Evolutionary conservation across 2,797 vertebrate genomes (phyloP).

Genomic region (Hybognathus amarus): DNA sequence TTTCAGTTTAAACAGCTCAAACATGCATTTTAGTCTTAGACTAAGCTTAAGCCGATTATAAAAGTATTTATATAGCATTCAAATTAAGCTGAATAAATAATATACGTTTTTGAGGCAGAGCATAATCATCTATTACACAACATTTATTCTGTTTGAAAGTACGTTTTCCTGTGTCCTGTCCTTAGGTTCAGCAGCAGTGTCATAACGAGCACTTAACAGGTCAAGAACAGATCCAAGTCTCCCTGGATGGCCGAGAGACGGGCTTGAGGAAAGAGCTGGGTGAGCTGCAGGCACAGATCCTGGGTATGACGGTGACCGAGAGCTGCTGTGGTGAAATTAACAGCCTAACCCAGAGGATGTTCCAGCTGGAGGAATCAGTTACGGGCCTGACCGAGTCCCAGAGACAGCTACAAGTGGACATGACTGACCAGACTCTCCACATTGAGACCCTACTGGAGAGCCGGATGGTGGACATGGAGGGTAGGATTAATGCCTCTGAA

Average conservation of each 20-base stretch:
- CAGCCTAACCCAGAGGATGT: conserved; percentile 83
- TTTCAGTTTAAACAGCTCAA: too few species aligned
- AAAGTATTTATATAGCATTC: not conserved
- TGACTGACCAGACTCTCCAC: conserved; percentile 79
- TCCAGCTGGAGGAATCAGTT: conserved; percentile 87
- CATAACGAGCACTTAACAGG: conserved; percentile 87
- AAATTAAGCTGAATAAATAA: not conserved
- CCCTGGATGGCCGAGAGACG: conserved; percentile 88
- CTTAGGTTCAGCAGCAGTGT: conserved; percentile 83
- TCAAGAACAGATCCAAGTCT: conserved; percentile 90
- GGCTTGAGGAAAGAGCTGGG: conserved; percentile 89
- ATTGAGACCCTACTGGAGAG: conserved; percentile 82
- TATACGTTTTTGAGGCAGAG: not conserved
- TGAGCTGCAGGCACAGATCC: conserved; percentile 88
- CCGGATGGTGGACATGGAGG: conserved; percentile 85
- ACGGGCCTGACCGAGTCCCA: conserved; percentile 88
- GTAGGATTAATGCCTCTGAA: conserved; percentile 83
- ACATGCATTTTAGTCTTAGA: too few species aligned
- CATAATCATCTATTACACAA: not conserved
- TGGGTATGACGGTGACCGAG: conserved; percentile 87
- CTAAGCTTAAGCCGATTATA: not conserved
- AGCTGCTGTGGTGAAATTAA: conserved; percentile 88
- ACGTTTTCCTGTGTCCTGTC: not conserved
- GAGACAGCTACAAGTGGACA: conserved; percentile 74
- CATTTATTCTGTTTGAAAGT: not conserved